Percentiles rank a stretch among this genome's conserved stretches.
Conservation (phyloP, 2,113 vertebrate genomes). For the Cryptomyrus ogoouensis region DNA sequence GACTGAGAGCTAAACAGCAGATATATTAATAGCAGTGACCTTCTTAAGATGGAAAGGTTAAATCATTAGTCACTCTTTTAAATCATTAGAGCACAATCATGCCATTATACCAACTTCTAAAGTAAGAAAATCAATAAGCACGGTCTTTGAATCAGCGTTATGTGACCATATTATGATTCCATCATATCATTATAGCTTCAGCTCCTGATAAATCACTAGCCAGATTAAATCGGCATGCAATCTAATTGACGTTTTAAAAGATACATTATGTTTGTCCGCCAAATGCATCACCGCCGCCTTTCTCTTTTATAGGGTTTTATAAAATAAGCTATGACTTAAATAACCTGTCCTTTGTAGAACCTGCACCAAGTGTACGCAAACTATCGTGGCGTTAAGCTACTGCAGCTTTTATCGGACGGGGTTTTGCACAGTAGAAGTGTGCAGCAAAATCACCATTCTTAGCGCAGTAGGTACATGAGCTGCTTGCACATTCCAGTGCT, state of each 20-base stretch:
- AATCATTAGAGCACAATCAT: slow-evolving; percentile 19
- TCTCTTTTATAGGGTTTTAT: slow-evolving; percentile 11
- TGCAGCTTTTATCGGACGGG: not conserved
- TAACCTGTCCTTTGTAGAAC: not conserved
- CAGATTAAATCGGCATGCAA: slow-evolving; percentile 17
- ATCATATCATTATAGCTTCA: slow-evolving; percentile 16
- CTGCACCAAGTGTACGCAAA: not conserved
- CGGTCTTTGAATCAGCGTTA: slow-evolving; percentile 20
- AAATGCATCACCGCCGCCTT: not conserved
- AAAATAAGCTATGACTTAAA: not conserved
- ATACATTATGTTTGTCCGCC: slow-evolving; percentile 12
- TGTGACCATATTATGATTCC: slow-evolving; percentile 19
- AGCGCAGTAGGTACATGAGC: not conserved
- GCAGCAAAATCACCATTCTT: not conserved
- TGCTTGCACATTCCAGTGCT: not conserved
- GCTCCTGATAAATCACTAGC: slow-evolving; percentile 17
- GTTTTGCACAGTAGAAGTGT: not conserved
- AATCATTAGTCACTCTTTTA: slow-evolving; percentile 17
- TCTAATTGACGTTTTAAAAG: slow-evolving; percentile 21
- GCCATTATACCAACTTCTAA: slow-evolving; percentile 18
- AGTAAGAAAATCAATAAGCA: slow-evolving; percentile 19
- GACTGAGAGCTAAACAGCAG: not conserved
- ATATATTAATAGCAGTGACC: slow-evolving; percentile 16
- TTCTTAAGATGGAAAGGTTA: slow-evolving; percentile 18
- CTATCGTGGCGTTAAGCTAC: not conserved